Percentiles rank a stretch among this genome's conserved stretches.
Evolutionary conservation across 2,888 invertebrate species (phyloP).

Genomic region (Phortica okadai): DNA sequence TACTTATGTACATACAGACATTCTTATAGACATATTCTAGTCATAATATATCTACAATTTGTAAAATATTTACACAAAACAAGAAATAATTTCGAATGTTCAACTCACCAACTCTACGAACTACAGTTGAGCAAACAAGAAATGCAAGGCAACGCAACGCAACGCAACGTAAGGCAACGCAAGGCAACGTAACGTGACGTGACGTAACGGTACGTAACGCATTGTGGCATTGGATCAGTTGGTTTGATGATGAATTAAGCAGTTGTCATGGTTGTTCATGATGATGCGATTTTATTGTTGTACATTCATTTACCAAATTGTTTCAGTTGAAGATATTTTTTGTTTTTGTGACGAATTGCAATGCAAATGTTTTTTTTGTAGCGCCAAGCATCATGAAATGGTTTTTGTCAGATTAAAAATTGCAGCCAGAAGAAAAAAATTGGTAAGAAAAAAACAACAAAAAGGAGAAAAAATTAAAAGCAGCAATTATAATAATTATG

Average conservation of each 20-base stretch:
- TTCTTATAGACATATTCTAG: background rate
- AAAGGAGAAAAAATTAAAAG: conserved; percentile 28
- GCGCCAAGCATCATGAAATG: conserved; percentile 66
- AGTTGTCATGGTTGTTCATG: conserved; percentile 44
- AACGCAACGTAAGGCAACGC: background rate
- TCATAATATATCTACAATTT: background rate
- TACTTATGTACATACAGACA: background rate
- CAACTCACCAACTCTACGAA: conserved; percentile 67
- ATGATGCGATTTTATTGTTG: conserved; percentile 39
- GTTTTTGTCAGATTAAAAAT: conserved; percentile 45
- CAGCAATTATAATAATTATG: conserved; percentile 4
- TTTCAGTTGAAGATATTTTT: conserved; percentile 13
- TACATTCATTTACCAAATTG: background rate
- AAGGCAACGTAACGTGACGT: conserved; percentile 17
- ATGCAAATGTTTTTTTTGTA: conserved; percentile 19
- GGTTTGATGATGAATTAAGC: background rate
- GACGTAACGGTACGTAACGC: conserved; percentile 5
- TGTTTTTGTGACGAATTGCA: background rate
- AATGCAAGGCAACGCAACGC: conserved; percentile 1
- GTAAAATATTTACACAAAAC: conserved; percentile 1
- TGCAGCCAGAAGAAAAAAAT: conserved; percentile 49
- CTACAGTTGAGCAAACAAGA: conserved; percentile 60
- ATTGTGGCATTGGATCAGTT: background rate
- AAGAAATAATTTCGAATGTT: conserved; percentile 9
- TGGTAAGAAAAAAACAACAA: conserved; percentile 29